A percentile compares a stretch with the other conserved stretches of the same genome.
phyloP scores from a whole-genome alignment of 2,113 vertebrate genomes.

The Crocuta crocuta region DNA sequence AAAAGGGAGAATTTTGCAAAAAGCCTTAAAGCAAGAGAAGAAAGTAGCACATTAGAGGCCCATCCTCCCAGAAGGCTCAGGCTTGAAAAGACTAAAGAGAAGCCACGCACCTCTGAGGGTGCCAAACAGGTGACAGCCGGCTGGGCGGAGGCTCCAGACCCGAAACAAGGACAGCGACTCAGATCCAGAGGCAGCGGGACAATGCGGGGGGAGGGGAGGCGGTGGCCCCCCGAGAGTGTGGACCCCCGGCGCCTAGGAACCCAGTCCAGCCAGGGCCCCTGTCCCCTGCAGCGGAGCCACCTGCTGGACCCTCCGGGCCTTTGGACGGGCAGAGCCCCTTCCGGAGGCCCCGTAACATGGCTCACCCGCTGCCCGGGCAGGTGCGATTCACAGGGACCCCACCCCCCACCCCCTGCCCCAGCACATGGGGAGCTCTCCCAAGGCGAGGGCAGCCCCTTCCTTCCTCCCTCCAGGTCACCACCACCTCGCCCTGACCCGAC shows the following conservation, averaged over 20 bases:
- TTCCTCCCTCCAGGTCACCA: background rate
- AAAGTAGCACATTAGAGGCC: fast-evolving
- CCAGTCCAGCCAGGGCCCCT: background rate
- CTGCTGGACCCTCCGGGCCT: background rate
- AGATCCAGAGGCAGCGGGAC: fast-evolving
- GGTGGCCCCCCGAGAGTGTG: fast-evolving
- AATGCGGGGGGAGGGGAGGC: fast-evolving
- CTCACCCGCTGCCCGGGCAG: fast-evolving
- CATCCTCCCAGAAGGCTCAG: background rate
- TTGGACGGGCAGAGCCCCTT: too few species aligned
- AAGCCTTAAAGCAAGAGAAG: background rate
- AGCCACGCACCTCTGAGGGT: background rate
- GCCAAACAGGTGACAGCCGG: background rate
- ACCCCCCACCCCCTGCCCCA: background rate
- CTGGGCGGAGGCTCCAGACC: fast-evolving
- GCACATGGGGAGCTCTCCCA: fast-evolving
- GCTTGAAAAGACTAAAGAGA: background rate
- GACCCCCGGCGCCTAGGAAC: too few species aligned
- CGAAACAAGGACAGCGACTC: fast-evolving
- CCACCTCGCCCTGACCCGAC: background rate
- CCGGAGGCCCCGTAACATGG: fast-evolving
- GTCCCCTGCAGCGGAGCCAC: background rate
- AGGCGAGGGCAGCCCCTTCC: background rate
- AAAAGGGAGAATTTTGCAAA: background rate
- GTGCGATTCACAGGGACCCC: fast-evolving